Conservation (phyloP, 2,888 invertebrate species). For the Nomada flava region DNA sequence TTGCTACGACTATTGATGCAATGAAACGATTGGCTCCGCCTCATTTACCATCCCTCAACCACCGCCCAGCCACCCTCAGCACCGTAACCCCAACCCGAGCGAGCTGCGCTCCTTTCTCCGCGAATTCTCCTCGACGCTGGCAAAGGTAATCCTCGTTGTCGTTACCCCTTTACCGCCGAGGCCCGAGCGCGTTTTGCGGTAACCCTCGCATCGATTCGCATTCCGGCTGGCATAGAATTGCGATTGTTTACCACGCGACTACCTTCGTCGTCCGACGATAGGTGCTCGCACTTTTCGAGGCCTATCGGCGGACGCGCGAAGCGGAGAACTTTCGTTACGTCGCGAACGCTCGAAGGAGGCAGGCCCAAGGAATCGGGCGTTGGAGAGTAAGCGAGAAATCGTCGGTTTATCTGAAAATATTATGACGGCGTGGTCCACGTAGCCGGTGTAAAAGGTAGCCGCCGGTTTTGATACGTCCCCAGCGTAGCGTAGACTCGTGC, state of each 20-base stretch:
- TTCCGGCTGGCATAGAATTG: conserved; percentile 3
- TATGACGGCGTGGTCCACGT: conserved; percentile 76
- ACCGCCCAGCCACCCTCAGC: no score
- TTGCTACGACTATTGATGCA: conserved; percentile 84
- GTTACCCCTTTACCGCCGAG: conserved; percentile 52
- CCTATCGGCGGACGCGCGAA: not conserved
- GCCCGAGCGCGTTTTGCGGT: conserved; percentile 29
- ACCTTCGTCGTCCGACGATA: no score
- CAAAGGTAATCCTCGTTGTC: conserved; percentile 48
- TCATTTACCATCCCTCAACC: conserved; percentile 79
- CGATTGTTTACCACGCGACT: no score
- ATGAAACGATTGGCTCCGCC: conserved; percentile 84
- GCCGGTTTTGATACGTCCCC: conserved; percentile 82
- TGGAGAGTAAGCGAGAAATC: conserved; percentile 58
- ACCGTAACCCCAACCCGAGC: conserved; percentile 39
- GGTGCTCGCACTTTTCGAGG: no score
- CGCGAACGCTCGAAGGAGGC: not conserved
- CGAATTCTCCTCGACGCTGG: conserved; percentile 41
- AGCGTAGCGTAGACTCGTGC: conserved; percentile 79
- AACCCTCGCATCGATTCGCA: conserved; percentile 25
- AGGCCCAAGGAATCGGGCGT: conserved; percentile 25
- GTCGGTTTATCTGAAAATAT: conserved; percentile 81
- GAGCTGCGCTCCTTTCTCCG: conserved; percentile 53
- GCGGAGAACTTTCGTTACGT: not conserved
- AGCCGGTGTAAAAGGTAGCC: conserved; percentile 70